Conservation (phyloP, 2,113 vertebrate species). For the Onychostoma macrolepis region DNA sequence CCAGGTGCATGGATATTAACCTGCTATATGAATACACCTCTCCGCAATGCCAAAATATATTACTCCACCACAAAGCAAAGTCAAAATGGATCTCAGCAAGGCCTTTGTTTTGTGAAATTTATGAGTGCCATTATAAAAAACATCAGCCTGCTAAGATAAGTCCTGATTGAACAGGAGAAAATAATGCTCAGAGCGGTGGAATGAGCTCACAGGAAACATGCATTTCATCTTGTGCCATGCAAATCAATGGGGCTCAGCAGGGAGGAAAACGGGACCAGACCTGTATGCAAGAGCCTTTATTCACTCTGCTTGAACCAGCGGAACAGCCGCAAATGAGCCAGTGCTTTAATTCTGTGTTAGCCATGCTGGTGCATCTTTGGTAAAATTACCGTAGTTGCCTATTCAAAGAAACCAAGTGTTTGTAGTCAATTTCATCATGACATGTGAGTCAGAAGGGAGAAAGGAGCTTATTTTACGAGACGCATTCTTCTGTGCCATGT, state of each 20-base stretch:
- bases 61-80: slow-evolving; percentile 47
- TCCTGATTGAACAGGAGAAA: slow-evolving; percentile 66
- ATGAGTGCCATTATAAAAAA: slow-evolving; percentile 71
- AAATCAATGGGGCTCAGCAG: slow-evolving; percentile 71
- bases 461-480: no score
- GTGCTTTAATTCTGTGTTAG: neutral
- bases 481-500: no score
- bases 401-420: neutral
- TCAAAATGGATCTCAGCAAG: slow-evolving; percentile 60
- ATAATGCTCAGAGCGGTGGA: slow-evolving; percentile 69
- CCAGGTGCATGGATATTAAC: slow-evolving; percentile 44
- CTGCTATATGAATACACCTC: slow-evolving; percentile 44
- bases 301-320: neutral
- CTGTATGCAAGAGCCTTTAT: slow-evolving; percentile 39
- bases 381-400: neutral
- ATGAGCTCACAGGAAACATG: slow-evolving; percentile 64
- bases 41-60: slow-evolving; percentile 28
- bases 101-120: slow-evolving; percentile 66
- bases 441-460: neutral
- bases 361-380: neutral
- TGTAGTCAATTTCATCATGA: neutral
- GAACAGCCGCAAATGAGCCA: neutral
- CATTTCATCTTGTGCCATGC: slow-evolving; percentile 70
- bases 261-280: slow-evolving; percentile 54
- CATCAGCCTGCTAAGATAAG: slow-evolving; percentile 65